Base-by-base conservation (phyloP, 1,140 invertebrate species). In the Pinna nobilis region DNA sequence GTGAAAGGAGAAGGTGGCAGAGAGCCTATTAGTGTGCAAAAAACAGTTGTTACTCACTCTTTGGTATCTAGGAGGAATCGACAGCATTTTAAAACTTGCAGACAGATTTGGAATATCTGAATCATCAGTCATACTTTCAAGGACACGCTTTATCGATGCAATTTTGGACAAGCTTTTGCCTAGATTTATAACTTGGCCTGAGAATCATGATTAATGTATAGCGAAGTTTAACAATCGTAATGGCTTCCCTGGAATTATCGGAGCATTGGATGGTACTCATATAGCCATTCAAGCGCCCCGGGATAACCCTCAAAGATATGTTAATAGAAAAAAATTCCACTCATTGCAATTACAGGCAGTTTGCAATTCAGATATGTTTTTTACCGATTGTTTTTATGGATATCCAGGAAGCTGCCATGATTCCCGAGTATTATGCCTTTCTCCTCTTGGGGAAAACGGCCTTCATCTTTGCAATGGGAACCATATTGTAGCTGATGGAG, bases 401-500 rank as follows among this genome's bases (percentile, higher is more conserved):
- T 78, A 53, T 35, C 79, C 73, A 15, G 79, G 67, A 13, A 78
- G 51, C n/a, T 30, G 30, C 44, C 76, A 79, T 68, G 74, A 81
- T 70, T 57, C 70, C 7, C 35, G 70, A 13, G 65, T 81, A 4
- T 44, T 70, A 18, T 18, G 68, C 28, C 39, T 71, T 30, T 88
- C 73, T 39, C 67, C 70, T 66, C 66, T 77, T 53, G 81, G 33
- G 37, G 15, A 66, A 23, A 70, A 63, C 73, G 63, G 18, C n/a
- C 47, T 23, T 20, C n/a, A 18, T 20, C 15, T 50, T 23, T 50
- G 47, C 15, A 60, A 39, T 70, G 65, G 25, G 5, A 23, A 39
- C 23, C 74, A 64, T 63, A 30, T 72, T 50, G 28, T 77, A 37
- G 86, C 82, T 23, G 86, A 88, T 84, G 57, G 57, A 23, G 86